phyloP scores from a whole-genome alignment of 2,113 vertebrate genomes.

The Eira barbara region DNA sequence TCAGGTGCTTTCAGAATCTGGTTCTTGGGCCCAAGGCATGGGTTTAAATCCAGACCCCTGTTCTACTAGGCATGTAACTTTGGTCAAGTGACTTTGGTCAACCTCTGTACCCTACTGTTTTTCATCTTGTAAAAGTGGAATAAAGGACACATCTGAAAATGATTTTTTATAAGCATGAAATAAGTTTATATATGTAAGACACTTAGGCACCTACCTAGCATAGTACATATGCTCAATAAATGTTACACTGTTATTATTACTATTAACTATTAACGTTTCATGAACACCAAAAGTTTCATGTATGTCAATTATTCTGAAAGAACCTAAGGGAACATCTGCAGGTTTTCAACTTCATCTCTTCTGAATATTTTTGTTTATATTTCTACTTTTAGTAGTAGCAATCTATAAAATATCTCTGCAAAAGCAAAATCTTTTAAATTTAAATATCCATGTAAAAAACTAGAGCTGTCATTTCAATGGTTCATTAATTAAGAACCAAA shows the following conservation, averaged over 20 bases:
- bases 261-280: background rate
- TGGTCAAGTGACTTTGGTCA: background rate
- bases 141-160: background rate
- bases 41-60: background rate
- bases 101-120: background rate
- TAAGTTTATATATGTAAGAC: background rate
- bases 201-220: background rate
- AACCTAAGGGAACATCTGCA: background rate
- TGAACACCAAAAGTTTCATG: background rate
- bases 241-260: background rate
- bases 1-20: background rate
- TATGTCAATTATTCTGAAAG: background rate
- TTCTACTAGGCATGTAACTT: background rate
- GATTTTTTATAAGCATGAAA: background rate
- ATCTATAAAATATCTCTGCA: background rate
- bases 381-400: background rate
- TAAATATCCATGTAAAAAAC: background rate
- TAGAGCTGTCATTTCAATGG: background rate
- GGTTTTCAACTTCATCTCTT: conserved; percentile 6
- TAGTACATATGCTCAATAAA: background rate
- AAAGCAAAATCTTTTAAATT: background rate
- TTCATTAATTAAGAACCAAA: conserved; percentile 2
- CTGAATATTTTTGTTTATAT: background rate
- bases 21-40: background rate
- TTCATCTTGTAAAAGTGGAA: background rate